A percentile compares a stretch with the other conserved stretches of the same genome.
phyloP scores from a whole-genome alignment of 2,888 invertebrate genomes.

The Hypsopygia costalis region DNA sequence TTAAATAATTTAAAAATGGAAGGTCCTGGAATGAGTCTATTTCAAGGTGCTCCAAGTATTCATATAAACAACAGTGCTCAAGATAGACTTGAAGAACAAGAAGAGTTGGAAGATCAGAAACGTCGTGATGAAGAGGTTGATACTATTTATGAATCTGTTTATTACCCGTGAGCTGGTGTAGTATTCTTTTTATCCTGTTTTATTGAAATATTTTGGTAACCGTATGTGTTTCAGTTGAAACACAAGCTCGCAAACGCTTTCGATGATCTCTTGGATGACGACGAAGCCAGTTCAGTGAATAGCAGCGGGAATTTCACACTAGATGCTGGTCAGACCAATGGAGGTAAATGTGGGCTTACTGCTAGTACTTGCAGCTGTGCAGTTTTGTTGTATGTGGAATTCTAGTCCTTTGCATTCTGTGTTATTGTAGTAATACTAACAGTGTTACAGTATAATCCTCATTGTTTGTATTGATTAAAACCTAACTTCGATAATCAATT shows the following conservation, averaged over 20 bases:
- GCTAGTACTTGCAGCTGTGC: not conserved
- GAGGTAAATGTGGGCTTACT: constrained; percentile 27
- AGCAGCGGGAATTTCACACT: constrained; percentile 74
- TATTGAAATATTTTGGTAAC: too few relatives aligned
- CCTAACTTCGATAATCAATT: too few relatives aligned
- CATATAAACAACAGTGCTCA: constrained; percentile 83
- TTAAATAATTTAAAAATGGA: too few relatives aligned
- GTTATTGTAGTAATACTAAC: too few relatives aligned
- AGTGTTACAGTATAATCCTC: too few relatives aligned
- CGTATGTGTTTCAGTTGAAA: constrained; percentile 83
- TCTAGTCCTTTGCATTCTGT: too few relatives aligned
- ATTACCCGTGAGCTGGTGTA: too few relatives aligned
- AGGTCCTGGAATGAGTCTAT: constrained; percentile 85
- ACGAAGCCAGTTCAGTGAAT: constrained; percentile 82
- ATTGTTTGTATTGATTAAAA: too few relatives aligned
- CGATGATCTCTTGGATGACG: constrained; percentile 84
- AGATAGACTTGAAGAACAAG: constrained; percentile 83
- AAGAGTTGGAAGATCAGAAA: constrained; percentile 84
- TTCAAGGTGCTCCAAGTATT: constrained; percentile 84
- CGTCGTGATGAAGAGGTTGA: constrained; percentile 82
- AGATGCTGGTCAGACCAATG: constrained; percentile 55
- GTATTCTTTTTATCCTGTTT: too few relatives aligned
- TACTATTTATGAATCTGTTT: too few relatives aligned
- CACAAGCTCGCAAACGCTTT: constrained; percentile 84
- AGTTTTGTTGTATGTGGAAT: too few relatives aligned